These are phyloP conservation scores for Brachymystax lenok DNA, from an alignment of 2,797 vertebrate species.

Conservation along the genomic window DNA sequence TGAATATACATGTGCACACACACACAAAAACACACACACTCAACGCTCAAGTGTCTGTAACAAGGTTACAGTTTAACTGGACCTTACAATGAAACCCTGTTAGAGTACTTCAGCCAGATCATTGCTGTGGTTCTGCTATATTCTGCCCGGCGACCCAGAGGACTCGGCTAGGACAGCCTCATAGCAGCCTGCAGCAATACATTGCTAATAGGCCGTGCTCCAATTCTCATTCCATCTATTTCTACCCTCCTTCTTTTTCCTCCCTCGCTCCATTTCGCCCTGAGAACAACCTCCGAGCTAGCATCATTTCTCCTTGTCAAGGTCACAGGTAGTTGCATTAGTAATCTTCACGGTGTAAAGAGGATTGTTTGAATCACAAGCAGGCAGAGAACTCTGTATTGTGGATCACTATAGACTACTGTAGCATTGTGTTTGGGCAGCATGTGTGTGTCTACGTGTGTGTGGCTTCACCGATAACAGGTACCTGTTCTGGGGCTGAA, in stretches of 20 bases:
- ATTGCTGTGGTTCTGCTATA: conserved; percentile 29
- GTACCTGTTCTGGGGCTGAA: conserved; percentile 26
- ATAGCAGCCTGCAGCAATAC: neutral
- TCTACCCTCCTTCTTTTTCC: neutral
- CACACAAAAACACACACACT: too few relatives aligned
- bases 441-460: neutral
- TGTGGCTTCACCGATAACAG: conserved; percentile 22
- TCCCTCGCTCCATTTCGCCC: conserved; percentile 15
- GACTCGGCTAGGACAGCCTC: neutral
- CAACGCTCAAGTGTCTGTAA: neutral
- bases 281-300: conserved; percentile 26
- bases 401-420: conserved; percentile 21
- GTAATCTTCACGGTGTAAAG: conserved; percentile 26
- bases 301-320: conserved; percentile 44
- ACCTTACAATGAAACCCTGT: neutral
- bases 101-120: conserved; percentile 66
- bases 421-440: conserved; percentile 6
- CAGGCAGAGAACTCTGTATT: conserved; percentile 22
- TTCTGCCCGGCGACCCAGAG: conserved; percentile 59
- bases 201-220: conserved; percentile 20
- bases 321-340: conserved; percentile 40
- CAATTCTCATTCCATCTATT: neutral
- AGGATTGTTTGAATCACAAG: conserved; percentile 35
- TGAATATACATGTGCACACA: too few relatives aligned
- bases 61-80: neutral